A percentile compares a stretch with the other conserved stretches of the same genome.
These are phyloP conservation scores for Mesocricetus auratus DNA, from an alignment of 2,113 vertebrate genomes.

Conservation along the genomic window DNA sequence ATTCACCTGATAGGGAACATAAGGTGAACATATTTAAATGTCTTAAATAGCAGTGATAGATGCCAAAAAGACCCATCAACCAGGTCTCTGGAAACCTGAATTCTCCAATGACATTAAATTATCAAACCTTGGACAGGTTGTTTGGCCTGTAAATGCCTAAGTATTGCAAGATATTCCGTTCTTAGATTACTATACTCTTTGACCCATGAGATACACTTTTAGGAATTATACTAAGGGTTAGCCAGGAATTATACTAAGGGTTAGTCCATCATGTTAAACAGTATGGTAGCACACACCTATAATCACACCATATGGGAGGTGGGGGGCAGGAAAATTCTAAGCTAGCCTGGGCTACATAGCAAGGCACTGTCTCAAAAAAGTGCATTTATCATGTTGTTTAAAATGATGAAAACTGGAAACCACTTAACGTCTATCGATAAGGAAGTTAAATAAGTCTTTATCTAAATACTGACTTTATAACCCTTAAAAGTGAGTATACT, in stretches of 20 bases:
- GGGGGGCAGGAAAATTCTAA: not conserved
- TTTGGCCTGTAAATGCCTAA: not conserved
- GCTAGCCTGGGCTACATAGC: not conserved
- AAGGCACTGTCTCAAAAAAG: not conserved
- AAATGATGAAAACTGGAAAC: not conserved
- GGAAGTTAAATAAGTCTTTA: not conserved
- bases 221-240: constrained; percentile 13
- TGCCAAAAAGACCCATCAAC: not conserved
- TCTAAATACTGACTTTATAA: not conserved
- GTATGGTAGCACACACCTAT: too few species aligned
- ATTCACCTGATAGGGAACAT: not conserved
- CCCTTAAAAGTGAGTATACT: constrained; percentile 3
- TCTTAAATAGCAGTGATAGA: not conserved
- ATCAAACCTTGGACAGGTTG: not conserved
- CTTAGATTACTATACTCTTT: not conserved
- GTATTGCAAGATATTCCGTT: not conserved
- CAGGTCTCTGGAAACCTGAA: constrained; percentile 1
- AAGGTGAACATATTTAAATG: not conserved
- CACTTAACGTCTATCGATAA: not conserved
- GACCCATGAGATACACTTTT: not conserved
- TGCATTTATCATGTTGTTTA: not conserved
- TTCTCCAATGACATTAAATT: not conserved
- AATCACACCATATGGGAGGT: not conserved
- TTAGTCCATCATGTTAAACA: not conserved
- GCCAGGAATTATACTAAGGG: not conserved